A percentile compares a stretch with the other conserved stretches of the same genome.
phyloP scores from a whole-genome alignment of 2,113 vertebrate species.

The Neodon shergylaensis region DNA sequence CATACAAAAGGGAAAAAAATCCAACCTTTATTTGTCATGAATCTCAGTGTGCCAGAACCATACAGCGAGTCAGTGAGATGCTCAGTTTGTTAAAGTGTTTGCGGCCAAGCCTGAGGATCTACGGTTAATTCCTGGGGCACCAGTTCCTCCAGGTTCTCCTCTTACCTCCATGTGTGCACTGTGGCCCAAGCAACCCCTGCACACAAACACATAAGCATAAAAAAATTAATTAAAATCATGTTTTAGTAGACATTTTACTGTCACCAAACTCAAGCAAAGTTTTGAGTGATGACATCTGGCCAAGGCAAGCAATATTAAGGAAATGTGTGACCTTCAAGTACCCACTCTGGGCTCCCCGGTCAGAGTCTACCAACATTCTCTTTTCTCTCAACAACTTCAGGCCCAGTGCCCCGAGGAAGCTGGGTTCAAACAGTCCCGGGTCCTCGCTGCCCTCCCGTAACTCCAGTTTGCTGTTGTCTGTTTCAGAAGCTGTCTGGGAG shows the following conservation, averaged over 20 bases:
- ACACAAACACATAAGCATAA: not conserved
- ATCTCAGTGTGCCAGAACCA: constrained; percentile 2
- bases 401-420: not conserved
- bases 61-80: not conserved
- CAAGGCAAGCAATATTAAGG: not conserved
- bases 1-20: not conserved
- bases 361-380: not conserved
- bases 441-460: not conserved
- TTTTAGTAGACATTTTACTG: not conserved
- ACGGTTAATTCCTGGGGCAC: not conserved
- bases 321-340: not conserved
- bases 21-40: constrained; percentile 30
- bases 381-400: not conserved
- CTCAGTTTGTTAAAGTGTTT: not conserved
- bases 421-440: not conserved
- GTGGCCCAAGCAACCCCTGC: not conserved
- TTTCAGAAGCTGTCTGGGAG: constrained; percentile 93
- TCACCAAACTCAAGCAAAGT: not conserved
- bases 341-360: not conserved
- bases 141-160: not conserved
- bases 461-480: constrained; percentile 65
- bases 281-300: not conserved
- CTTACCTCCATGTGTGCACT: not conserved
- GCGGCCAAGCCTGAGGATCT: not conserved
- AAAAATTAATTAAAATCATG: not conserved